Conservation (phyloP, 2,113 vertebrate species). For the Tragulus kanchil region DNA sequence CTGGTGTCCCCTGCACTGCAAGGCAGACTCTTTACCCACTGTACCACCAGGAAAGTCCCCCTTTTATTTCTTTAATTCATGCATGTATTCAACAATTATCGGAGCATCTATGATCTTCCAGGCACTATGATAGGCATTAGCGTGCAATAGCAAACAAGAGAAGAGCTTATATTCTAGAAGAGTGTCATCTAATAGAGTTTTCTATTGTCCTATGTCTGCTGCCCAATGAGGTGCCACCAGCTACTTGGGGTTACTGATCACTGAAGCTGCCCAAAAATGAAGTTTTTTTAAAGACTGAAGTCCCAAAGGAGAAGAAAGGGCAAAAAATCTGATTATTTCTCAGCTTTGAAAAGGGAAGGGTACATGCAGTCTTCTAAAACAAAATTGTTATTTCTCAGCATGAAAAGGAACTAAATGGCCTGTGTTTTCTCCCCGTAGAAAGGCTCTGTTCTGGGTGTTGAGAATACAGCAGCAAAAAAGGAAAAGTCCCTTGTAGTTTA, state of each 20-base stretch:
- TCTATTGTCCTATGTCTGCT: neutral
- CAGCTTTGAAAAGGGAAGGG: no score
- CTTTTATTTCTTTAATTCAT: neutral
- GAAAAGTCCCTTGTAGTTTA: neutral
- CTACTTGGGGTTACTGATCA: neutral
- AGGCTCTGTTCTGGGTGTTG: neutral
- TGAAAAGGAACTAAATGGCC: neutral
- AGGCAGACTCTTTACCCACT: no score
- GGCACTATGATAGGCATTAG: neutral
- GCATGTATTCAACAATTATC: neutral
- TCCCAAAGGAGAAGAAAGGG: neutral
- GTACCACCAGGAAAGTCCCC: neutral
- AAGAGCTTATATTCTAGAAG: neutral
- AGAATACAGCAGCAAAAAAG: neutral
- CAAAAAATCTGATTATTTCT: no score
- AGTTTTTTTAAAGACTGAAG: neutral
- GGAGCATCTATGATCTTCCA: neutral
- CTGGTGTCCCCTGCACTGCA: no score
- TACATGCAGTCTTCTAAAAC: neutral
- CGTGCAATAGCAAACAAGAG: neutral
- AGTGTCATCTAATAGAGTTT: neutral
- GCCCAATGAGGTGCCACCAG: neutral
- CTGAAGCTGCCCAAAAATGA: neutral
- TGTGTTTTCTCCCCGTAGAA: neutral
- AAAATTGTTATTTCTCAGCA: neutral